phyloP scores from a whole-genome alignment of 1,140 invertebrate genomes.

The Drosophila aff. region DNA sequence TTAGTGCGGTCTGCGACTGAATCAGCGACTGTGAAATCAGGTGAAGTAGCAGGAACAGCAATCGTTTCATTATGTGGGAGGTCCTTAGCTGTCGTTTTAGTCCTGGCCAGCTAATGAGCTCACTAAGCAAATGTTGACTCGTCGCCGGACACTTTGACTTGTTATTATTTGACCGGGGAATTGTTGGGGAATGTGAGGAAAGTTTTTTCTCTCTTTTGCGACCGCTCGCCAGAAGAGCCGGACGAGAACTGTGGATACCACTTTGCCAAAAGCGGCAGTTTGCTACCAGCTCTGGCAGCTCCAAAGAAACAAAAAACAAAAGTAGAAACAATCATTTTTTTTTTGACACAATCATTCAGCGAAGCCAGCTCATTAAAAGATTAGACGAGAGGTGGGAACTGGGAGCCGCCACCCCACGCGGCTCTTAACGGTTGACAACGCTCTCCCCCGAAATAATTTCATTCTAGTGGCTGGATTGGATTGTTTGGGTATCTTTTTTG shows the following conservation, averaged over 20 bases:
- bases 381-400: slow-evolving; percentile 14
- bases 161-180: slow-evolving; percentile 14
- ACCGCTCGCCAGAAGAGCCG: slow-evolving; percentile 33
- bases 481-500: slow-evolving; percentile 44
- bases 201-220: slow-evolving; percentile 14
- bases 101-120: slow-evolving; percentile 40
- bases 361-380: slow-evolving; percentile 47
- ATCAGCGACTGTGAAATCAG: slow-evolving; percentile 1
- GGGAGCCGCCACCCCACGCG: slow-evolving; percentile 5
- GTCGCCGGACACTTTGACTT: slow-evolving; percentile 27
- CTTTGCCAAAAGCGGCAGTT: background rate
- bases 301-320: slow-evolving; percentile 16
- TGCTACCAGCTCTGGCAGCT: background rate
- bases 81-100: background rate
- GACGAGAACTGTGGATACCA: slow-evolving; percentile 57
- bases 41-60: slow-evolving; percentile 20
- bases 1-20: slow-evolving; percentile 30
- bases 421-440: slow-evolving; percentile 54
- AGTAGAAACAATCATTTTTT: slow-evolving; percentile 18
- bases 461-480: slow-evolving; percentile 57
- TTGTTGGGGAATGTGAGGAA: background rate
- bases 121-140: slow-evolving; percentile 64
- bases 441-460: slow-evolving; percentile 36
- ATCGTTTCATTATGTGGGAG: slow-evolving; percentile 26
- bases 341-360: slow-evolving; percentile 43